phyloP scores from a whole-genome alignment of 1,140 invertebrate genomes.

The Nasonia longicornis region DNA sequence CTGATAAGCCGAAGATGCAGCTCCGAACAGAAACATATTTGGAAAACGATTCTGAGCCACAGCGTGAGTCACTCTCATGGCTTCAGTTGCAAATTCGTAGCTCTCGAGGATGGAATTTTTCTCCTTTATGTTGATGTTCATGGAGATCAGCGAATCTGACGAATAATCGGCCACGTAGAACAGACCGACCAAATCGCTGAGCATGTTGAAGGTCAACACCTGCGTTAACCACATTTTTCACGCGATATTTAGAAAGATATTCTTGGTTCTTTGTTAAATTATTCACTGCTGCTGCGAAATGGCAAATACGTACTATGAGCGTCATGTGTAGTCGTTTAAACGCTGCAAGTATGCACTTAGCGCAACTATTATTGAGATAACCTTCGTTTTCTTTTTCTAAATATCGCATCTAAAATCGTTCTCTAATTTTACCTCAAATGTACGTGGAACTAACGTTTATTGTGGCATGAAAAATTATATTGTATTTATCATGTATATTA shows the following conservation, averaged over 20 bases:
- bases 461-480: too few relatives aligned
- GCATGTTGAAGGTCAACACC: neutral
- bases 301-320: neutral
- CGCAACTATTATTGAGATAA: neutral
- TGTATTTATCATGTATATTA: too few relatives aligned
- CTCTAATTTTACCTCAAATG: neutral
- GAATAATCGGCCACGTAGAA: conserved; percentile 1
- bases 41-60: conserved; percentile 62
- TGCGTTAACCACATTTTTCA: conserved; percentile 18
- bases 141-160: neutral
- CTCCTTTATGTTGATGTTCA: conserved; percentile 20
- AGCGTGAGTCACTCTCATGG: neutral
- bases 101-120: neutral
- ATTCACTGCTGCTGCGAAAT: neutral
- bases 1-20: conserved; percentile 71
- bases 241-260: neutral
- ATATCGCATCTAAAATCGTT: neutral
- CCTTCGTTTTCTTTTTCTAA: neutral
- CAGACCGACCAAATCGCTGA: neutral
- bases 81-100: conserved; percentile 5
- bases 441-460: too few relatives aligned
- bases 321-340: neutral
- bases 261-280: neutral
- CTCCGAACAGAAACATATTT: conserved; percentile 69
- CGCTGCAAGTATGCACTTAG: neutral